Base-by-base conservation (phyloP, 2,797 vertebrate species). In the Halcyon leucocephala region DNA sequence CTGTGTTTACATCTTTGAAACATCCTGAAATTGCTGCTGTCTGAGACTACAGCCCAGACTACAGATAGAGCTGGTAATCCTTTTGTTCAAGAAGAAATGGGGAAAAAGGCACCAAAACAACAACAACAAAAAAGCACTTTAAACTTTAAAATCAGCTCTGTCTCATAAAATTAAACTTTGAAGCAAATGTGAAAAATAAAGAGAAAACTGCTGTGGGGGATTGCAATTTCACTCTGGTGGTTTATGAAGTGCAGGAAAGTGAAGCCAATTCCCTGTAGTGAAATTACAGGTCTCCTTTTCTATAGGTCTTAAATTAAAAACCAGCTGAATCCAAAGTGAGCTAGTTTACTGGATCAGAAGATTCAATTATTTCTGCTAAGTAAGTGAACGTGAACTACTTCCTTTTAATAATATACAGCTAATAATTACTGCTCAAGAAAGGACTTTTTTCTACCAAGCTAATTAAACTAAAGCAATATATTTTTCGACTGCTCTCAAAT, bases 201-300 rank as follows among this genome's bases (percentile, higher is more conserved):
- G 93, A 85, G 80, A 82, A 95, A 96, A 96, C 80, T 93, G 94
- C 96, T 97, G 89, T 37, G 44, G 93, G 94, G 93, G 57, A 93
- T 92, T 88, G 83, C 81, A 94, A 84, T 97, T 95, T 95, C 90
- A 90, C 85, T 97, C 72, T 69, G 20, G 88, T 95, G 93, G 92
- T 97, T 97, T 97, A 97, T 95, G 96, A 96, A 97, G 95, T 96
- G 93, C 96, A 84, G 86, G 91, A 91, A 96, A 97, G 96, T 64
- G 94, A 95, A 97, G 91, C 67, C 73, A 95, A 96, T 97, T 97
- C 95, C 96, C 96, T 25, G 55, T 41, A 60, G 96, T 81, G 94
- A 97, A 83, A 97, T 97, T 97, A 96, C 91, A 96, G 93, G 86
- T 97, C 84, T 96, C 77, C 81, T 94, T 61, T 96, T 97, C 94